phyloP scores from a whole-genome alignment of 2,797 vertebrate species.

The Emydoidea blandingii region DNA sequence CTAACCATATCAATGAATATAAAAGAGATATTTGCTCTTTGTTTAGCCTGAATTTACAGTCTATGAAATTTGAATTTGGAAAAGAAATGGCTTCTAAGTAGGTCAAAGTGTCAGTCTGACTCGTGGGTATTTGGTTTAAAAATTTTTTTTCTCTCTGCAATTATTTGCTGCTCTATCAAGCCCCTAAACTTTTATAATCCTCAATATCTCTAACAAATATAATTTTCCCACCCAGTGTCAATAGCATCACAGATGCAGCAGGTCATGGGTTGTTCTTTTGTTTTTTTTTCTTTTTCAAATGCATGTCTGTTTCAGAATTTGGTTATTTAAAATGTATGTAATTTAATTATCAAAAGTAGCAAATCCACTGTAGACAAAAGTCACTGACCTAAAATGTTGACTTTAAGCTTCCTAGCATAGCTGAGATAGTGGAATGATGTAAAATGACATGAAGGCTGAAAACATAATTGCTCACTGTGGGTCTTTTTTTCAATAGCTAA shows the following conservation, averaged over 20 bases:
- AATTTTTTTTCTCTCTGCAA: slow-evolving; percentile 41
- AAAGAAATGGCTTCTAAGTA: slow-evolving; percentile 35
- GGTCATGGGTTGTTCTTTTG: background rate
- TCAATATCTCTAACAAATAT: slow-evolving; percentile 34
- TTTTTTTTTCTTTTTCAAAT: background rate
- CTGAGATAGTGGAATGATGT: slow-evolving; percentile 68
- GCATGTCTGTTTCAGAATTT: slow-evolving; percentile 61
- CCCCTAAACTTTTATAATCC: slow-evolving; percentile 65
- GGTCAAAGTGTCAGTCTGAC: slow-evolving; percentile 43
- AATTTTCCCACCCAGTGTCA: slow-evolving; percentile 39
- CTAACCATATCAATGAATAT: background rate
- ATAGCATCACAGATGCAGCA: background rate
- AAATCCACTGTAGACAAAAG: slow-evolving; percentile 66
- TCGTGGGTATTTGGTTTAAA: slow-evolving; percentile 47
- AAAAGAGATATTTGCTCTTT: background rate
- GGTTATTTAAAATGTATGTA: slow-evolving; percentile 73
- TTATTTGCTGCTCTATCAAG: slow-evolving; percentile 67
- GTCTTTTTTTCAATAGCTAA: slow-evolving; percentile 64
- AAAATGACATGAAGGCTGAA: slow-evolving; percentile 77
- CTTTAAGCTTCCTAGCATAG: slow-evolving; percentile 70
- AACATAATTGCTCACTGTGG: slow-evolving; percentile 76
- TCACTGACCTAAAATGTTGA: slow-evolving; percentile 78
- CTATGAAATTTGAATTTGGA: slow-evolving; percentile 29
- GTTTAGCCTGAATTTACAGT: background rate
- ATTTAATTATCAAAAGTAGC: slow-evolving; percentile 73